These are phyloP conservation scores for Cyanocitta stelleri DNA, from an alignment of 2,113 vertebrate species.

Conservation along the genomic window DNA sequence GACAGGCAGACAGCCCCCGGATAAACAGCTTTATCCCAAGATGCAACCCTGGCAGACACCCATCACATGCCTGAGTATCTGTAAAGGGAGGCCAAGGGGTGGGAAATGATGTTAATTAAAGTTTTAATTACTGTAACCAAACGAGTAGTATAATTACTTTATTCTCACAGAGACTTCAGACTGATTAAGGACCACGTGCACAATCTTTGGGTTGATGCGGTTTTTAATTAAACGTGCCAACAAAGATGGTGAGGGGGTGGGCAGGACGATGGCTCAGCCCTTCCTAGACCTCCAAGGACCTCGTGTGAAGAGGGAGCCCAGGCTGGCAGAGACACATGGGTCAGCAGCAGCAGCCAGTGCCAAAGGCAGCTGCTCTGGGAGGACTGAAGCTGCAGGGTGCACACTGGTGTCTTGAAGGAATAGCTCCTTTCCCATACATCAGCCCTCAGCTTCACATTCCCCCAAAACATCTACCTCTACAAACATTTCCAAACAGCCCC, in stretches of 20 bases:
- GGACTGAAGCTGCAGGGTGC: accelerated
- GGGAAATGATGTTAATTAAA: slow-evolving; percentile 71
- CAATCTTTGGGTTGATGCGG: slow-evolving; percentile 49
- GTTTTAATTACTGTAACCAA: slow-evolving; percentile 74
- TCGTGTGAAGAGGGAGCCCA: background rate
- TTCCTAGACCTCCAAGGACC: background rate
- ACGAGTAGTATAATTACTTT: slow-evolving; percentile 71
- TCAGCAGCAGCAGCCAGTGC: background rate
- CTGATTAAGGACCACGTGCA: slow-evolving; percentile 64
- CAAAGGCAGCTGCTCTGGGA: background rate
- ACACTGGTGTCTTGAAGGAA: background rate
- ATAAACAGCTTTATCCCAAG: background rate
- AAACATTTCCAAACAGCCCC: slow-evolving; percentile 10
- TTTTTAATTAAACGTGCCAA: slow-evolving; percentile 62
- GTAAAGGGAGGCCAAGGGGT: slow-evolving; percentile 58
- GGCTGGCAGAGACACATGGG: background rate
- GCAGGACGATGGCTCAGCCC: background rate
- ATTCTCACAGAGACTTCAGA: slow-evolving; percentile 64
- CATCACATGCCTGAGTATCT: background rate
- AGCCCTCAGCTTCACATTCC: background rate
- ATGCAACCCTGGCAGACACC: background rate
- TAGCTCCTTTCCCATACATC: background rate
- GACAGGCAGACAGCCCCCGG: accelerated
- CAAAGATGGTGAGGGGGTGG: background rate
- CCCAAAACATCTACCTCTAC: background rate